Evolutionary conservation across 2,888 invertebrate genomes (phyloP), one percentile per base, ranked within the genome.

Genomic region (Julus scandinavius): DNA sequence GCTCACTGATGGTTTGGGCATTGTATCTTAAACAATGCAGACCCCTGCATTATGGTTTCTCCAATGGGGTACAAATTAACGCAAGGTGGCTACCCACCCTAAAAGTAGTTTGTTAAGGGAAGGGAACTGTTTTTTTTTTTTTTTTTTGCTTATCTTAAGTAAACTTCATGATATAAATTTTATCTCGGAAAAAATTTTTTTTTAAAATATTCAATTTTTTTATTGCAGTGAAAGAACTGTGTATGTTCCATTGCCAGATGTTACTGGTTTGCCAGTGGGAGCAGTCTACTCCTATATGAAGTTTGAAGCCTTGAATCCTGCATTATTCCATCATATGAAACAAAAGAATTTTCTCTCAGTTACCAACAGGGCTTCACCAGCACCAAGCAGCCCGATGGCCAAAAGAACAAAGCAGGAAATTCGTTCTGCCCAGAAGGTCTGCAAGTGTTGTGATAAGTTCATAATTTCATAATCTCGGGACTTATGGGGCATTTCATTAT

Each of bases 321-420:
- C 92, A 86, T 91, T 94, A 89, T 93, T 93, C 88, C 91, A 91
- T 87, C 90, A 91, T 80, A 91, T 91, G 89, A 91, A 91, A n/a
- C 88, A 90, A 86, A 91, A 90, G 88, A 90, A 91, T 49, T 89
- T 90, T 87, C 89, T 91, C 41, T 91, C 91, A 86, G 89, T 91
- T 38, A 90, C 90, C 87, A 90, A 90, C 41, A 89, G 90, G 88
- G 89, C 94, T 93, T 50, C 92, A 84, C 93, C 93, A 91, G 91
- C 93, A 92, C 96, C 97, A 90, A 97, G 96, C 13, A 97, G 97
- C 90, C 98, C 98, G 0, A 96, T 99, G 94, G 98, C 98, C 0
- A 93, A 97, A 6, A 94, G 99, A 90, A 98, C 98, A 11, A 98
- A 98, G 92, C 98, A 99, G 91, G 99, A 99, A 93, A 96, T 98